These are phyloP conservation scores for Eublepharis macularius DNA, from an alignment of 2,113 vertebrate species.

Conservation along the genomic window DNA sequence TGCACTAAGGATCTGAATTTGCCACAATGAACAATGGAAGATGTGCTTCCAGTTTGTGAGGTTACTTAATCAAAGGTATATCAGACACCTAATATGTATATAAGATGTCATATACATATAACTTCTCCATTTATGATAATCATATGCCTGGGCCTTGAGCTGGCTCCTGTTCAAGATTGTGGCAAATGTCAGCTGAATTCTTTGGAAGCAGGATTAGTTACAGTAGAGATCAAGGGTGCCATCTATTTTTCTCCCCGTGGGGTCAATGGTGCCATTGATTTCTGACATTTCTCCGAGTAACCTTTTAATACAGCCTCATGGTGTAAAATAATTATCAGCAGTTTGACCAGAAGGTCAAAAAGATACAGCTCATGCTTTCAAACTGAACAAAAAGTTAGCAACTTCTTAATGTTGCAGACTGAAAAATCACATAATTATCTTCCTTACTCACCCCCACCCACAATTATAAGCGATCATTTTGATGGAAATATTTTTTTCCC, in stretches of 20 bases:
- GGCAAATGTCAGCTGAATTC: slow-evolving; percentile 7
- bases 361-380: slow-evolving; percentile 8
- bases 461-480: neutral
- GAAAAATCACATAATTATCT: neutral
- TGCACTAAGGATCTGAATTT: neutral
- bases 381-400: slow-evolving; percentile 11
- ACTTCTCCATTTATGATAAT: neutral
- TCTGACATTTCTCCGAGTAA: slow-evolving; percentile 14
- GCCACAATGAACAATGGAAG: neutral
- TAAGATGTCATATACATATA: neutral
- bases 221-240: neutral
- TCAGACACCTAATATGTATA: neutral
- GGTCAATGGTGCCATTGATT: slow-evolving; percentile 23
- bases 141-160: neutral
- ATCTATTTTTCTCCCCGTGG: neutral
- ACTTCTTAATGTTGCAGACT: neutral
- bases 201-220: slow-evolving; percentile 18
- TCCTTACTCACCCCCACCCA: neutral
- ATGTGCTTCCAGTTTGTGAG: neutral
- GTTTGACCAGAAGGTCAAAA: slow-evolving; percentile 28
- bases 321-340: slow-evolving; percentile 28
- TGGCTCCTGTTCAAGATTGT: neutral
- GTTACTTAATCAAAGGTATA: neutral
- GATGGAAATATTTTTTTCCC: neutral
- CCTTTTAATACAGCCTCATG: slow-evolving; percentile 23